A percentile compares a stretch with the other conserved stretches of the same genome.
Evolutionary conservation across 2,113 vertebrate species (phyloP).

Genomic region (Rhinolophus sinicus): DNA sequence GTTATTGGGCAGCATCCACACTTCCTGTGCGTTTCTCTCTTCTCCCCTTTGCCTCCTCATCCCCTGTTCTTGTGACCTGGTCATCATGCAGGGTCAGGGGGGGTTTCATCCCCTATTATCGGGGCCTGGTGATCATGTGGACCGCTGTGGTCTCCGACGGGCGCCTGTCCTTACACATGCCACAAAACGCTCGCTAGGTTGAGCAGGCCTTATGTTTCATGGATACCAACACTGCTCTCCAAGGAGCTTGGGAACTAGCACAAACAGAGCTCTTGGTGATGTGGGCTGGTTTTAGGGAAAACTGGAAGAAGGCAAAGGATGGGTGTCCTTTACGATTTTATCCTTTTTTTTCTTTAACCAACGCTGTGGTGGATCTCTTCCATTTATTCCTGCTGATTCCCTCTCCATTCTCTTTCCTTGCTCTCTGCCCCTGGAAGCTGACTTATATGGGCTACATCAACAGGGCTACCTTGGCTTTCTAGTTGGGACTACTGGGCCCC

Average conservation of each 20-base stretch:
- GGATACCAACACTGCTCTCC: background rate
- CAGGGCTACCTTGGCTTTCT: background rate
- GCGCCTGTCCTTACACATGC: background rate
- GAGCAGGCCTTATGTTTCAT: background rate
- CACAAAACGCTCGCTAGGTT: background rate
- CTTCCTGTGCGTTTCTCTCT: background rate
- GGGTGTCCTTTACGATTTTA: background rate
- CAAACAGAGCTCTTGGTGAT: background rate
- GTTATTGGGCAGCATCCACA: background rate
- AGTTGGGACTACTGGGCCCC: background rate
- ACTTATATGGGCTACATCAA: background rate
- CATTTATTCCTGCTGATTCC: background rate
- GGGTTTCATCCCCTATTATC: background rate
- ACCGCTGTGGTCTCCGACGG: background rate
- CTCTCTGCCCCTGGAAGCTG: background rate
- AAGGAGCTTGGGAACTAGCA: background rate
- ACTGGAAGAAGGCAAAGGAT: background rate
- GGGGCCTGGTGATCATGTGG: background rate
- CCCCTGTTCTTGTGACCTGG: background rate
- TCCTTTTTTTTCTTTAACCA: background rate
- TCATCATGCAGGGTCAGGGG: background rate
- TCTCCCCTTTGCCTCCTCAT: background rate
- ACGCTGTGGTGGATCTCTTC: background rate
- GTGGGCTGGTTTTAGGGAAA: background rate
- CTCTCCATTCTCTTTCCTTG: background rate